phyloP scores from a whole-genome alignment of 2,113 vertebrate genomes.

The Myotis lucifugus region DNA sequence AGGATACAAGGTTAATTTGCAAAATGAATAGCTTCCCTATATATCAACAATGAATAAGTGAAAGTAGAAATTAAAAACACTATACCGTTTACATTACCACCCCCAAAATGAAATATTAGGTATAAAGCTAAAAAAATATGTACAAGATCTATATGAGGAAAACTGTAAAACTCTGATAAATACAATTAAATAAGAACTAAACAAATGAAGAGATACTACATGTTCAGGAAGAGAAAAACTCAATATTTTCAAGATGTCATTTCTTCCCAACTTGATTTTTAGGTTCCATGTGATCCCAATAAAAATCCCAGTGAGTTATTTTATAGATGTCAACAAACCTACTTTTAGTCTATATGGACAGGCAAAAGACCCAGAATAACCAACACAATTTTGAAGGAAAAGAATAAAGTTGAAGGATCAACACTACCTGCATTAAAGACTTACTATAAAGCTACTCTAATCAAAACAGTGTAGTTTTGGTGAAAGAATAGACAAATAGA shows the following conservation, averaged over 20 bases:
- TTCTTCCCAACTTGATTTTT: neutral
- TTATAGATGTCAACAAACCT: neutral
- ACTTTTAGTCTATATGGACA: neutral
- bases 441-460: neutral
- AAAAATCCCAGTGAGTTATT: neutral
- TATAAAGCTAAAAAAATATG: neutral
- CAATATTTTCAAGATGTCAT: neutral
- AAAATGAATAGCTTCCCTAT: neutral
- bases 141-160: neutral
- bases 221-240: neutral
- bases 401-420: neutral
- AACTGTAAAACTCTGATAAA: neutral
- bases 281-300: neutral
- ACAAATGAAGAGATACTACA: neutral
- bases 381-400: neutral
- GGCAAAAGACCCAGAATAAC: neutral
- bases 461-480: neutral
- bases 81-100: neutral
- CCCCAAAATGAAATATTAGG: neutral
- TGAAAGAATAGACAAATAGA: neutral
- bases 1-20: neutral
- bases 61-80: neutral
- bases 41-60: neutral
- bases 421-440: neutral
- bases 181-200: neutral